Conservation (phyloP, 1,140 invertebrate species). For the Drosophila bocki region DNA sequence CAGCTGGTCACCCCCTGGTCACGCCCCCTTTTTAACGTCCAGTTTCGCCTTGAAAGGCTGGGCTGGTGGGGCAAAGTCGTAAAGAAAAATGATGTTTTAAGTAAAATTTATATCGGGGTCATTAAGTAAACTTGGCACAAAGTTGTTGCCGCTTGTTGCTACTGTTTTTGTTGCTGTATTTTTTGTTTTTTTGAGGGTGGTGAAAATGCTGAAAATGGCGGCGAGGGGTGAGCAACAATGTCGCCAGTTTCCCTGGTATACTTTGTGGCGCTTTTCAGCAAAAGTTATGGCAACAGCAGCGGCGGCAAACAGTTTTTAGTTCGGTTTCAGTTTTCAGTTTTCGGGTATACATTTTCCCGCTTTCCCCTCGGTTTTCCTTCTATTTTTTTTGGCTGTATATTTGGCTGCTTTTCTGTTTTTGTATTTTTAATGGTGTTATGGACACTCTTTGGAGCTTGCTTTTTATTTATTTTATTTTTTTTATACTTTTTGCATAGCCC, state of each 20-base stretch:
- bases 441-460: conserved; percentile 23
- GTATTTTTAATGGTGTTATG: conserved; percentile 48
- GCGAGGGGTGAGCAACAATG: conserved; percentile 63
- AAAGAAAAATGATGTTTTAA: conserved; percentile 84
- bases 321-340: conserved; percentile 45
- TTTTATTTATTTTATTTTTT: background rate
- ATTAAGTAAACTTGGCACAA: conserved; percentile 83
- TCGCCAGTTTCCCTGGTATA: conserved; percentile 77
- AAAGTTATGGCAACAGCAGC: conserved; percentile 58
- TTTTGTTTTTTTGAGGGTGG: background rate
- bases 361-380: background rate
- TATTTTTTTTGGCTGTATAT: background rate
- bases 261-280: conserved; percentile 68
- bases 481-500: background rate
- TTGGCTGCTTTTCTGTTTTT: conserved; percentile 1
- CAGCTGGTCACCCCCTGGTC: no score
- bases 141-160: conserved; percentile 71
- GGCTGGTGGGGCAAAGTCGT: conserved; percentile 57
- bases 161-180: conserved; percentile 29
- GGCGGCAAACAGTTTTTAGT: conserved; percentile 51
- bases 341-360: conserved; percentile 22
- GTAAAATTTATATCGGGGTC: conserved; percentile 83
- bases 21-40: conserved; percentile 3
- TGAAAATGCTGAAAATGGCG: background rate
- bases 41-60: conserved; percentile 22